Conservation (phyloP, 2,113 vertebrate genomes). For the Tetrao urogallus region DNA sequence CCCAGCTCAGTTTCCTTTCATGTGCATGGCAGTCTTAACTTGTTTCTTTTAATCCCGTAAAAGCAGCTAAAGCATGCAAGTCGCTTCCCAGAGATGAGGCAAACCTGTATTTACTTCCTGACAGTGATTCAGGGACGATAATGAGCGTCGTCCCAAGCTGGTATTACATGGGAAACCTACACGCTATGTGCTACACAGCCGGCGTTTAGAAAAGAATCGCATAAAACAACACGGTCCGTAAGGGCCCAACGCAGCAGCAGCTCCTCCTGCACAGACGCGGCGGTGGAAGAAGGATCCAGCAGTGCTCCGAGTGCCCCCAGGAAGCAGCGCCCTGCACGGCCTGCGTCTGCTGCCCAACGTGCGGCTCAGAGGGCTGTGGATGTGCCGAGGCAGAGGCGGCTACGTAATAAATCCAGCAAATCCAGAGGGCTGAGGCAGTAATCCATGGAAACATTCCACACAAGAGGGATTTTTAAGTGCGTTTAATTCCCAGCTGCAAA, state of each 20-base stretch:
- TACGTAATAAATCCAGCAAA: slow-evolving; percentile 12
- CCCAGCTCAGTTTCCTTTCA: slow-evolving; percentile 66
- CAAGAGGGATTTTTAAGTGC: slow-evolving; percentile 32
- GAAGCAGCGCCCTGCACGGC: background rate
- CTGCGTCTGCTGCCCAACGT: background rate
- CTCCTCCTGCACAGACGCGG: background rate
- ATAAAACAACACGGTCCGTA: background rate
- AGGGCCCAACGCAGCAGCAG: background rate
- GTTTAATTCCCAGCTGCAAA: slow-evolving; percentile 60
- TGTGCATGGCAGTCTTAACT: slow-evolving; percentile 67
- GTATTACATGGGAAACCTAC: slow-evolving; percentile 29
- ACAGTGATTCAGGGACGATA: slow-evolving; percentile 55
- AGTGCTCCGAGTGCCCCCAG: slow-evolving; percentile 1
- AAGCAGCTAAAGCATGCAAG: slow-evolving; percentile 66
- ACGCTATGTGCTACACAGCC: background rate
- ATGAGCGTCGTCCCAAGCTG: slow-evolving; percentile 42
- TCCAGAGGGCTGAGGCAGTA: slow-evolving; percentile 38
- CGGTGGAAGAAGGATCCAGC: background rate
- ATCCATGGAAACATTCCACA: slow-evolving; percentile 58
- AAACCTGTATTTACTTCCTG: slow-evolving; percentile 58
- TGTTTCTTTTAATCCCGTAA: slow-evolving; percentile 69
- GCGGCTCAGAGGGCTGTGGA: background rate
- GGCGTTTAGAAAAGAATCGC: slow-evolving; percentile 7
- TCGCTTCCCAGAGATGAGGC: slow-evolving; percentile 49
- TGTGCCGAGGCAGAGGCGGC: slow-evolving; percentile 2